These are phyloP conservation scores for Apistogramma diplotaenia DNA, from an alignment of 2,113 vertebrate species.

Conservation along the genomic window DNA sequence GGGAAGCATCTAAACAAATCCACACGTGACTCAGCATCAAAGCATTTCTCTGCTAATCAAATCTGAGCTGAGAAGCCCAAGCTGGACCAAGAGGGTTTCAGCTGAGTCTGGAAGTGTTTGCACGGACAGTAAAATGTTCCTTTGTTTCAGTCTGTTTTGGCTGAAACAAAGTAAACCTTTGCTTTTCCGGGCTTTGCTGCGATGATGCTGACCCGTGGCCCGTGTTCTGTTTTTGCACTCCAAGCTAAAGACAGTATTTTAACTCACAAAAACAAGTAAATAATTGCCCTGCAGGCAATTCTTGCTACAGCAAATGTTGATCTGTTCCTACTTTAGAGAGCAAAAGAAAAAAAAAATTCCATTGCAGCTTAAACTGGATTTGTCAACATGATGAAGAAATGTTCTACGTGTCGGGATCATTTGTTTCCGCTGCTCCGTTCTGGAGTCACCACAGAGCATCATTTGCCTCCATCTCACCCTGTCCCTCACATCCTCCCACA, in stretches of 20 bases:
- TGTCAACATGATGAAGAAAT: background rate
- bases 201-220: background rate
- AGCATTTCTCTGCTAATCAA: slow-evolving; percentile 16
- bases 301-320: background rate
- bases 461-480: background rate
- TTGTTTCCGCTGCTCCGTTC: background rate
- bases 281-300: background rate
- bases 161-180: too few relatives aligned
- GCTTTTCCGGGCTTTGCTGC: background rate
- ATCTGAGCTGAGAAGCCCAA: slow-evolving; percentile 12
- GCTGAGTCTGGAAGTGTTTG: background rate
- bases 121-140: background rate
- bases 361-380: background rate
- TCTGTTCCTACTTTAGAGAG: background rate
- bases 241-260: background rate
- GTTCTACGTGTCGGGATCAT: too few relatives aligned
- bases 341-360: background rate
- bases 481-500: background rate
- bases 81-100: background rate
- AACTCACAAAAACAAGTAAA: background rate
- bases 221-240: background rate
- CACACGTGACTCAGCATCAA: slow-evolving; percentile 35
- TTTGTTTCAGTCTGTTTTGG: background rate
- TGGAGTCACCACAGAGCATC: background rate
- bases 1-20: background rate